Evolutionary conservation across 2,113 vertebrate species (phyloP).

Genomic region (Siniperca chuatsi): DNA sequence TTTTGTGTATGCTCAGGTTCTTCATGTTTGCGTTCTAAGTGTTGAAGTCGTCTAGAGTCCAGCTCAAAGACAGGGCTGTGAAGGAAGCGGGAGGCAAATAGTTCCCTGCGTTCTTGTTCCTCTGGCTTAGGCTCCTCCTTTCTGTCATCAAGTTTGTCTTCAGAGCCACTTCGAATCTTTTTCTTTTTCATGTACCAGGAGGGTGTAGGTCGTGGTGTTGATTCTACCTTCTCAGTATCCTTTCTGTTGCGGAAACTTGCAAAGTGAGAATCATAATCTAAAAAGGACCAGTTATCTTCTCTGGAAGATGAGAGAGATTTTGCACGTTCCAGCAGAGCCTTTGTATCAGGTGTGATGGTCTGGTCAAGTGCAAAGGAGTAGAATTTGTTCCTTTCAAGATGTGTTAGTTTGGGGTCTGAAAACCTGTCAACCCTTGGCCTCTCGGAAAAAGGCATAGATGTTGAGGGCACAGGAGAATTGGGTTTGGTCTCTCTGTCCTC

Average conservation of each 20-base stretch:
- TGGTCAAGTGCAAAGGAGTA: constrained; percentile 97
- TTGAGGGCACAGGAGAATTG: constrained; percentile 90
- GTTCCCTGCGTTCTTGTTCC: constrained; percentile 93
- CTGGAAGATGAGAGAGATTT: constrained; percentile 97
- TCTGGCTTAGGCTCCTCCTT: constrained; percentile 97
- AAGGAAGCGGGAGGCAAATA: constrained; percentile 97
- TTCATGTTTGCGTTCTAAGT: constrained; percentile 93
- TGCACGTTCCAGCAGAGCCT: constrained; percentile 96
- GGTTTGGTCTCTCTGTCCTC: constrained; percentile 92
- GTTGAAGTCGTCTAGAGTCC: constrained; percentile 94
- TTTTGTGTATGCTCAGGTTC: constrained; percentile 88
- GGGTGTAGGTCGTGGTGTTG: constrained; percentile 93
- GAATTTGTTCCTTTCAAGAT: constrained; percentile 96
- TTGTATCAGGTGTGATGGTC: constrained; percentile 98
- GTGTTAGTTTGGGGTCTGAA: constrained; percentile 91
- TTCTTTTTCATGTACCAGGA: constrained; percentile 99
- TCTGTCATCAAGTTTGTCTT: constrained; percentile 94
- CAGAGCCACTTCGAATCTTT: constrained; percentile 94
- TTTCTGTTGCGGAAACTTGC: constrained; percentile 94
- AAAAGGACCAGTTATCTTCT: constrained; percentile 99
- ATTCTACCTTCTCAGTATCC: constrained; percentile 97
- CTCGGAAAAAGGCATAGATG: constrained; percentile 91
- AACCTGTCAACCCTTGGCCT: constrained; percentile 92
- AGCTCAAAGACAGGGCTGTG: constrained; percentile 98
- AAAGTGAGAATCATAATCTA: constrained; percentile 95